These are phyloP conservation scores for Epinephelus coioides DNA, from an alignment of 2,797 vertebrate genomes.

Conservation along the genomic window DNA sequence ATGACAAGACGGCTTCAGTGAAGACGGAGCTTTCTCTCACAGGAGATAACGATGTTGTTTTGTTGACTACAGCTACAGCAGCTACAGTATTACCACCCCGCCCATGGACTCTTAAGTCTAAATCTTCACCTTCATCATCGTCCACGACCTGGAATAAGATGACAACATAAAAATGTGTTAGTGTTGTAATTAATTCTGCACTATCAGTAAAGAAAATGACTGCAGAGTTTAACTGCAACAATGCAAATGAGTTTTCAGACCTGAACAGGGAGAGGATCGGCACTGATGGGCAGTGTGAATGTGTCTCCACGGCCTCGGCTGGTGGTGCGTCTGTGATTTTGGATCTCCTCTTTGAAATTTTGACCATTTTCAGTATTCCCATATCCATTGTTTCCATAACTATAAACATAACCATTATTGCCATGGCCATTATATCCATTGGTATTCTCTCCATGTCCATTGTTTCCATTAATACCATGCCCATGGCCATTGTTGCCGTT, in stretches of 20 bases:
- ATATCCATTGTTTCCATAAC: constrained; percentile 53
- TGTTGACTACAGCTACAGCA: constrained; percentile 70
- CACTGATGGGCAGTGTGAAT: constrained; percentile 79
- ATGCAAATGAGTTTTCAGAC: constrained; percentile 53
- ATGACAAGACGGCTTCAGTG: constrained; percentile 48
- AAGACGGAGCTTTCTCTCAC: constrained; percentile 60
- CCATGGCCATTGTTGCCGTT: constrained; percentile 79
- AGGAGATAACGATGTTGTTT: constrained; percentile 44
- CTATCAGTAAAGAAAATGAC: not conserved
- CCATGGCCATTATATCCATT: constrained; percentile 66
- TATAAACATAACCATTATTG: constrained; percentile 58
- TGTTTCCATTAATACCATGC: constrained; percentile 65
- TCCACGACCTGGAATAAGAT: constrained; percentile 71
- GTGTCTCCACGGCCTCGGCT: constrained; percentile 77
- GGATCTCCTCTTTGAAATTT: constrained; percentile 62
- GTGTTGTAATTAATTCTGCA: not conserved
- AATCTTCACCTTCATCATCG: constrained; percentile 82
- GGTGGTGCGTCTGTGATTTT: constrained; percentile 60
- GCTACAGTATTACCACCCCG: constrained; percentile 69
- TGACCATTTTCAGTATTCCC: constrained; percentile 37
- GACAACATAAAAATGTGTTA: constrained; percentile 19
- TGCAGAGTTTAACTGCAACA: not conserved
- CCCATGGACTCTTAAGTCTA: constrained; percentile 75
- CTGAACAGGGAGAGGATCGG: constrained; percentile 78
- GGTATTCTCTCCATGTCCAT: constrained; percentile 52